These are phyloP conservation scores for Acrocyrtus sp. DNA, from an alignment of 2,888 invertebrate species.

Conservation along the genomic window DNA sequence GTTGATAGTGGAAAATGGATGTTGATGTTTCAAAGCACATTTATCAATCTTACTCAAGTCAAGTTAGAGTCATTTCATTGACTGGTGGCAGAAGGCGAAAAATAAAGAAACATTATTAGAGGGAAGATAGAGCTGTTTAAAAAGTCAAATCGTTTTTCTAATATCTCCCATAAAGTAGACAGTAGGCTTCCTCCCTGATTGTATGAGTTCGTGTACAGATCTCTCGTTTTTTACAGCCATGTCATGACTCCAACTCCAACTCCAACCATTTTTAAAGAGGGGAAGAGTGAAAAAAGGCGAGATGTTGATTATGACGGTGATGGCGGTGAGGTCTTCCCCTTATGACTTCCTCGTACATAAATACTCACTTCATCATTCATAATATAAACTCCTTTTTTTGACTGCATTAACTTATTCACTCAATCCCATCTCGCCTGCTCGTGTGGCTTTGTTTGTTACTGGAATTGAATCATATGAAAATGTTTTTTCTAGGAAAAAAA, in stretches of 20 bases:
- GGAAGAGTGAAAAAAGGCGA: no score
- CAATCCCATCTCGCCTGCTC: conserved; percentile 21
- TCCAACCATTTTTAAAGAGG: conserved; percentile 33
- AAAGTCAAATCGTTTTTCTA: no score
- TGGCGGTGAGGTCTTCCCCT: conserved; percentile 49
- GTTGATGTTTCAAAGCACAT: conserved; percentile 33
- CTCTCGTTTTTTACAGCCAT: no score
- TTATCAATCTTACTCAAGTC: conserved; percentile 53
- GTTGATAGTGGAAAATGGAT: conserved; percentile 25
- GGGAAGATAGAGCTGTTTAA: no score
- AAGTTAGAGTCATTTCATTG: conserved; percentile 32
- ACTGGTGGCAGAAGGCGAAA: conserved; percentile 34
- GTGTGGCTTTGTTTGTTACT: conserved; percentile 38
- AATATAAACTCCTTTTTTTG: conserved; percentile 16
- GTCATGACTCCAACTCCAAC: no score
- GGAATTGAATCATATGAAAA: conserved; percentile 23
- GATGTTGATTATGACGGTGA: conserved; percentile 31
- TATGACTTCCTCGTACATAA: conserved; percentile 31
- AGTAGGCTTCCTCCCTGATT: no score
- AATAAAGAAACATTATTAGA: no score
- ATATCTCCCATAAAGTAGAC: no score
- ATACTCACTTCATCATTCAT: conserved; percentile 47
- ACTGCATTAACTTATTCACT: conserved; percentile 28
- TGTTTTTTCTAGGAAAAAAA: no score
- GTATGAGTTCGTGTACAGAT: no score